These are phyloP conservation scores for Laspeyria flexula DNA, from an alignment of 2,888 invertebrate genomes.

Conservation along the genomic window DNA sequence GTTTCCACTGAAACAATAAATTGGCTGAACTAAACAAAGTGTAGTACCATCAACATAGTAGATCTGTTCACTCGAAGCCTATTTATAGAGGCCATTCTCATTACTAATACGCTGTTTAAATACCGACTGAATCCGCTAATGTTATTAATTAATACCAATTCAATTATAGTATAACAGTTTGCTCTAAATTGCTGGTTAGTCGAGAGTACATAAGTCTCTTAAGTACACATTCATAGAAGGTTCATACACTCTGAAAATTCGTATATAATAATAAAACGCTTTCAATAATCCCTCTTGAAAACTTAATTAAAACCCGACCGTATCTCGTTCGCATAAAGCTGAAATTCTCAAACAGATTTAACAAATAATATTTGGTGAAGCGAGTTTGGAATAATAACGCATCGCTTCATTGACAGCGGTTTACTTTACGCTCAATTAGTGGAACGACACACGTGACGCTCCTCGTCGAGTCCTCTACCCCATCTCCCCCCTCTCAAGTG, in stretches of 20 bases:
- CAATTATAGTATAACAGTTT: background rate
- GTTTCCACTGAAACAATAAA: slow-evolving; percentile 47
- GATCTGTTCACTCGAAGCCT: slow-evolving; percentile 46
- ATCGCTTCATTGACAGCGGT: slow-evolving; percentile 63
- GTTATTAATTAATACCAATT: slow-evolving; percentile 20
- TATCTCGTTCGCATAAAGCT: slow-evolving; percentile 18
- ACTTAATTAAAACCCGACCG: slow-evolving; percentile 14
- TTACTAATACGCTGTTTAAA: slow-evolving; percentile 35
- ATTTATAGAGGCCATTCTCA: slow-evolving; percentile 32
- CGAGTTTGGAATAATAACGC: slow-evolving; percentile 61
- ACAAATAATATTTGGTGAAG: slow-evolving; percentile 54
- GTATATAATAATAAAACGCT: slow-evolving; percentile 30
- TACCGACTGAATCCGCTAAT: slow-evolving; percentile 17
- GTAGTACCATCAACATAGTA: slow-evolving; percentile 58
- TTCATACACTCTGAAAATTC: slow-evolving; percentile 37
- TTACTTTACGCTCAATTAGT: slow-evolving; percentile 73
- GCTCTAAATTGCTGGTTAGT: background rate
- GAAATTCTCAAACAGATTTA: slow-evolving; percentile 29
- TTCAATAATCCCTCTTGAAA: slow-evolving; percentile 20
- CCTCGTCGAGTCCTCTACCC: slow-evolving; percentile 27
- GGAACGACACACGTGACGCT: slow-evolving; percentile 59
- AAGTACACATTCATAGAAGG: slow-evolving; percentile 1
- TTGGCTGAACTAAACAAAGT: slow-evolving; percentile 53
- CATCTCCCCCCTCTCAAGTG: slow-evolving; percentile 20
- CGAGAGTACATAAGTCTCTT: background rate